A percentile compares a stretch with the other conserved stretches of the same genome.
Conservation (phyloP, 2,113 vertebrate species). For the Vanacampus margaritifer region DNA sequence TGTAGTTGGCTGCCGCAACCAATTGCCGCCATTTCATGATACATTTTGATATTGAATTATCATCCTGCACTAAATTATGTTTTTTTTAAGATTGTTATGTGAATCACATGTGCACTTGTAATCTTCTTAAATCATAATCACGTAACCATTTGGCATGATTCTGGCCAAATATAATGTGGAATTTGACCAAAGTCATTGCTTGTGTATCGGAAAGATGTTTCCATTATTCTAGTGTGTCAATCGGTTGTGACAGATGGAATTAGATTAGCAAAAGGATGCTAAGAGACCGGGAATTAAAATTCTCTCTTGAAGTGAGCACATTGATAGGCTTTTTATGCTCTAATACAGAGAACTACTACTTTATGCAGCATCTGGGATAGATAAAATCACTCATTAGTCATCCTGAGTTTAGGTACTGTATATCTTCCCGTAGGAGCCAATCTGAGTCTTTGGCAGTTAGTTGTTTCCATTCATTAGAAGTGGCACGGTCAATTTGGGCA, state of each 20-base stretch:
- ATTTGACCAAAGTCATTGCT: too few relatives aligned
- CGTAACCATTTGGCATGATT: too few relatives aligned
- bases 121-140: too few relatives aligned
- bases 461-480: constrained; percentile 33
- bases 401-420: constrained; percentile 19
- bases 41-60: too few relatives aligned
- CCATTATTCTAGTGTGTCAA: background rate
- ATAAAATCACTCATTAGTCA: constrained; percentile 38
- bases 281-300: background rate
- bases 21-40: too few relatives aligned
- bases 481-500: constrained; percentile 17
- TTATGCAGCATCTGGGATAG: constrained; percentile 30
- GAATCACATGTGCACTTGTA: too few relatives aligned
- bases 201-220: too few relatives aligned
- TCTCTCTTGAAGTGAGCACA: too few relatives aligned
- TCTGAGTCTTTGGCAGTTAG: constrained; percentile 24
- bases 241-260: background rate
- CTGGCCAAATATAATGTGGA: too few relatives aligned
- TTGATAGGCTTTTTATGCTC: background rate
- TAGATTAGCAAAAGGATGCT: background rate
- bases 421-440: constrained; percentile 24
- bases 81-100: too few relatives aligned
- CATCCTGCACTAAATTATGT: too few relatives aligned
- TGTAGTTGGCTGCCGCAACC: too few relatives aligned
- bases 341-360: background rate